Conservation (phyloP, 2,797 vertebrate genomes). For the Lates japonicus region DNA sequence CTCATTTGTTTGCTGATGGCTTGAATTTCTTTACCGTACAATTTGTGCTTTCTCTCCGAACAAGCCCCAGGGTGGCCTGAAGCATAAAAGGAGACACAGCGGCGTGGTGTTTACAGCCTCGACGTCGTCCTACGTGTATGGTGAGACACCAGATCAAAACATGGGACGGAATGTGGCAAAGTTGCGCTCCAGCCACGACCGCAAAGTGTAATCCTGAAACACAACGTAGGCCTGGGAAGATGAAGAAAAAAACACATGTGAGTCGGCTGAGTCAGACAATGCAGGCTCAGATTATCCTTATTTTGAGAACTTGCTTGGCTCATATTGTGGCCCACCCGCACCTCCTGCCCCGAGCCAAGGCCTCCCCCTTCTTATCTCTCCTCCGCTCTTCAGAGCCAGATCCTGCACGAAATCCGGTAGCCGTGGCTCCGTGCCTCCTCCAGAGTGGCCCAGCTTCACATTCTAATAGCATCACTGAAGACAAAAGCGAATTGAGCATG, state of each 20-base stretch:
- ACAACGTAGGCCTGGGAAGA: slow-evolving; percentile 94
- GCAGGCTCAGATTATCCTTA: background rate
- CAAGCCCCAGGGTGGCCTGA: slow-evolving; percentile 95
- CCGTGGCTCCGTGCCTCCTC: slow-evolving; percentile 98
- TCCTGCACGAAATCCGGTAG: slow-evolving; percentile 96
- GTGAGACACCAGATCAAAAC: slow-evolving; percentile 96
- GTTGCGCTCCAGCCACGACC: slow-evolving; percentile 98
- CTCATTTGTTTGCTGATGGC: slow-evolving; percentile 99
- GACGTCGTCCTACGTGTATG: no score
- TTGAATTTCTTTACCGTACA: slow-evolving; percentile 97
- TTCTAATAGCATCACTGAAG: slow-evolving; percentile 98
- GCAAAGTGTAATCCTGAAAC: slow-evolving; percentile 94
- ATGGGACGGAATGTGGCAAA: slow-evolving; percentile 95
- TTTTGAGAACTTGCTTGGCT: slow-evolving; percentile 16
- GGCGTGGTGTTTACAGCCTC: slow-evolving; percentile 98
- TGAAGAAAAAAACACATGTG: background rate
- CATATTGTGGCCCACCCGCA: slow-evolving; percentile 98
- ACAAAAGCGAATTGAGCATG: background rate
- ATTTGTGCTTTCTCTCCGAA: slow-evolving; percentile 99
- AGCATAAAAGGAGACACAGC: slow-evolving; percentile 98
- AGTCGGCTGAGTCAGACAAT: background rate
- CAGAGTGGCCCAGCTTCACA: slow-evolving; percentile 94
- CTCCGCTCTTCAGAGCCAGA: slow-evolving; percentile 98
- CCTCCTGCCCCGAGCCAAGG: slow-evolving; percentile 97
- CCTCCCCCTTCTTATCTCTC: slow-evolving; percentile 99